Percentiles rank a stretch among this genome's conserved stretches.
These are phyloP conservation scores for Drosophila ercepeae DNA, from an alignment of 1,140 invertebrate species.

Conservation along the genomic window DNA sequence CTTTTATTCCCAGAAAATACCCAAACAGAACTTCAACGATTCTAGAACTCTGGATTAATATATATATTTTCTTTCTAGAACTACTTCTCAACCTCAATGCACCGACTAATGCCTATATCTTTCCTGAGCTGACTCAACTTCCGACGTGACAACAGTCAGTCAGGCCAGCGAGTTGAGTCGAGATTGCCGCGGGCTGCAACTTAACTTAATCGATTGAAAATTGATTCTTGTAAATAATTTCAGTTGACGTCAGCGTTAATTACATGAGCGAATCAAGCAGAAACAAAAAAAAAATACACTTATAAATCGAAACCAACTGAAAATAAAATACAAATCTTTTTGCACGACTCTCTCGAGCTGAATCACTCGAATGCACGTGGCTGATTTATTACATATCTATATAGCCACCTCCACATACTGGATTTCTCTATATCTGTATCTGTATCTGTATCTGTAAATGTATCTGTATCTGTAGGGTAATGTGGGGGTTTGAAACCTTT, in stretches of 20 bases:
- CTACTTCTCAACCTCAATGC: no score
- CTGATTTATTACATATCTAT: constrained; percentile 64
- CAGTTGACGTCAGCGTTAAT: constrained; percentile 77
- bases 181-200: constrained; percentile 20
- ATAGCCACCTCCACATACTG: constrained; percentile 9
- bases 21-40: no score
- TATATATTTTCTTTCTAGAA: no score
- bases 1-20: neutral
- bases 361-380: constrained; percentile 74
- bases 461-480: neutral
- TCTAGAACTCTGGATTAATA: no score
- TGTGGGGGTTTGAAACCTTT: constrained; percentile 25
- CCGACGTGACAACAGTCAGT: constrained; percentile 63
- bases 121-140: constrained; percentile 60
- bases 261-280: constrained; percentile 45
- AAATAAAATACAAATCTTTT: constrained; percentile 48
- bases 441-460: neutral
- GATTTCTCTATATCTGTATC: neutral
- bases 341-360: constrained; percentile 57
- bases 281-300: constrained; percentile 11
- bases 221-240: constrained; percentile 74
- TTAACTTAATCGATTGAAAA: constrained; percentile 74
- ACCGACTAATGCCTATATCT: constrained; percentile 11
- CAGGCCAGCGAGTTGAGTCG: constrained; percentile 16
- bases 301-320: neutral